Evolutionary conservation across 1,140 invertebrate species (phyloP).

Genomic region (Brachionus manjavacas): DNA sequence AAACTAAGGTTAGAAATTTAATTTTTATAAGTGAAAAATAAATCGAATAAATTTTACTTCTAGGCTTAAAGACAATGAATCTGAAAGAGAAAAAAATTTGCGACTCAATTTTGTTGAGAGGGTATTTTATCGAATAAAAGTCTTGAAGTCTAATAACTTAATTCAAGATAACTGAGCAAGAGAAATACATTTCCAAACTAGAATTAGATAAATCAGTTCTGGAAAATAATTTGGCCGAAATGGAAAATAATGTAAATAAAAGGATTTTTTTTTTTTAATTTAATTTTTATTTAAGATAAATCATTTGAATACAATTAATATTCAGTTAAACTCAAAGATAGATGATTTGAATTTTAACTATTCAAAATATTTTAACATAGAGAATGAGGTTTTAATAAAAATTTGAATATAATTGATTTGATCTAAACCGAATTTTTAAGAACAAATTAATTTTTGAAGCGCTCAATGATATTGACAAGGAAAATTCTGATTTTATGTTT

Average conservation of each 20-base stretch:
- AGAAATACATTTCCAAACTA: background rate
- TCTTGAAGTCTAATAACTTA: too few relatives aligned
- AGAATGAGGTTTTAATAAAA: background rate
- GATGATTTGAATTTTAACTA: background rate
- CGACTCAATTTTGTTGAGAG: background rate
- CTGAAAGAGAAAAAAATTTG: background rate
- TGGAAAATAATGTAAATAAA: background rate
- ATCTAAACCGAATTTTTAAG: background rate
- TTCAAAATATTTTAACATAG: conserved; percentile 6
- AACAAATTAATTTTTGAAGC: conserved; percentile 5
- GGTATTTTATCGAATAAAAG: background rate
- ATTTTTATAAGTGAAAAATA: background rate
- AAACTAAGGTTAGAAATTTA: background rate
- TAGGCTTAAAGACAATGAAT: background rate
- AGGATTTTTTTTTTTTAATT: background rate
- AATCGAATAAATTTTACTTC: background rate
- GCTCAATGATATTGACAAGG: background rate
- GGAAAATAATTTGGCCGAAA: background rate
- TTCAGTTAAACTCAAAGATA: background rate
- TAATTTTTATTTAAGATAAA: background rate
- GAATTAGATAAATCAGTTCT: background rate
- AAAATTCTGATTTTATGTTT: background rate
- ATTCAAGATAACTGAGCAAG: background rate
- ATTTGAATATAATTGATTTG: background rate
- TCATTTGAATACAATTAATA: background rate